These are phyloP conservation scores for Cylindroiulus punctatus DNA, from an alignment of 2,888 invertebrate species.

Conservation along the genomic window DNA sequence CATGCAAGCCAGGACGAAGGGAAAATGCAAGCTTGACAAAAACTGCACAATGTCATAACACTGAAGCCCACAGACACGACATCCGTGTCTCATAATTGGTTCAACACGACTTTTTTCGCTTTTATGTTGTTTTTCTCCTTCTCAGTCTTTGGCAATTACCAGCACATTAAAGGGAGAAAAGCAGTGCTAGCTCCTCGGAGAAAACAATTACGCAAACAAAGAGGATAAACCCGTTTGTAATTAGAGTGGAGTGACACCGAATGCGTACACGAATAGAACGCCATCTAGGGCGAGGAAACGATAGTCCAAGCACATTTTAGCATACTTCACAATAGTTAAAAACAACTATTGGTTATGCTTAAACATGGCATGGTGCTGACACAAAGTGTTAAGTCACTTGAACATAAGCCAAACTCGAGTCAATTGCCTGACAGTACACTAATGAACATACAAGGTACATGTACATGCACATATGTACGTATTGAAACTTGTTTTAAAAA, in stretches of 20 bases:
- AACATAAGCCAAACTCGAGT: no score
- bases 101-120: not conserved
- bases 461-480: no score
- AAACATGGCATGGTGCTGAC: no score
- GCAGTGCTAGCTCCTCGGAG: not conserved
- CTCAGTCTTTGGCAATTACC: conserved; percentile 46
- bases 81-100: conserved; percentile 48
- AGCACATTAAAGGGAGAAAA: conserved; percentile 52
- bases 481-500: no score
- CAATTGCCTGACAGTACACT: no score
- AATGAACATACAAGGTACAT: no score
- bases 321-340: no score
- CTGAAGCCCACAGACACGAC: not conserved
- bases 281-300: not conserved
- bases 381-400: no score
- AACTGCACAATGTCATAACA: not conserved
- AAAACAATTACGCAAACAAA: conserved; percentile 48
- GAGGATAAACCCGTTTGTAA: not conserved
- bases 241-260: not conserved
- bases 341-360: no score
- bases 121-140: conserved; percentile 47
- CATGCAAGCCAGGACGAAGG: not conserved
- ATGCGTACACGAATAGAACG: not conserved
- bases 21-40: not conserved
- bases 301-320: no score